Evolutionary conservation across 2,888 invertebrate species (phyloP).

Genomic region (Pollenia griseotomentosa): DNA sequence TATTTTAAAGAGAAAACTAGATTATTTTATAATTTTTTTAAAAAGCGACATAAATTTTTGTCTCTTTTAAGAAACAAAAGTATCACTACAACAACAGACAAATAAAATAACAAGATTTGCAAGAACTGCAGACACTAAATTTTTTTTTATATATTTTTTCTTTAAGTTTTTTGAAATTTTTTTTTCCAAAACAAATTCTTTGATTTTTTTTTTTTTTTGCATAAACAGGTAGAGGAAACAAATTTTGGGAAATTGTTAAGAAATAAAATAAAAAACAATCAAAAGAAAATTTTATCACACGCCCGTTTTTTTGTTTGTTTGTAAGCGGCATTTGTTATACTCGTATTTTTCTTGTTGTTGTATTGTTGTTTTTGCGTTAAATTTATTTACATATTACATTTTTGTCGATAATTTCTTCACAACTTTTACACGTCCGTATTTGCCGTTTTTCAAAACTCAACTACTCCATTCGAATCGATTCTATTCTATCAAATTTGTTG

Average conservation of each 20-base stretch:
- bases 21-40: neutral
- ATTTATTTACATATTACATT: constrained; percentile 31
- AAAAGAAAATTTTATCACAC: constrained; percentile 51
- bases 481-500: constrained; percentile 52
- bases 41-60: neutral
- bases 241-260: too few relatives aligned
- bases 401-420: neutral
- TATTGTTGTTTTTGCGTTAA: neutral
- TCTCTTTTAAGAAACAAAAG: neutral
- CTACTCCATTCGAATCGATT: constrained; percentile 53
- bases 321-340: constrained; percentile 50
- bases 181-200: too few relatives aligned
- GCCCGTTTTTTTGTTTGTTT: constrained; percentile 50
- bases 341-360: constrained; percentile 50
- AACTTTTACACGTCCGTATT: constrained; percentile 54
- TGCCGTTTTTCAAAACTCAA: constrained; percentile 68
- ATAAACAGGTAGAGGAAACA: too few relatives aligned
- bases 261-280: neutral
- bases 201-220: too few relatives aligned
- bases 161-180: neutral
- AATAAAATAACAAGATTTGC: neutral
- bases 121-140: constrained; percentile 12
- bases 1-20: constrained; percentile 9
- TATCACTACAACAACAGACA: constrained; percentile 23
- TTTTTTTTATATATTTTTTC: neutral